These are phyloP conservation scores for Hypotaenidia philippensis DNA, from an alignment of 2,797 vertebrate species.

Conservation along the genomic window DNA sequence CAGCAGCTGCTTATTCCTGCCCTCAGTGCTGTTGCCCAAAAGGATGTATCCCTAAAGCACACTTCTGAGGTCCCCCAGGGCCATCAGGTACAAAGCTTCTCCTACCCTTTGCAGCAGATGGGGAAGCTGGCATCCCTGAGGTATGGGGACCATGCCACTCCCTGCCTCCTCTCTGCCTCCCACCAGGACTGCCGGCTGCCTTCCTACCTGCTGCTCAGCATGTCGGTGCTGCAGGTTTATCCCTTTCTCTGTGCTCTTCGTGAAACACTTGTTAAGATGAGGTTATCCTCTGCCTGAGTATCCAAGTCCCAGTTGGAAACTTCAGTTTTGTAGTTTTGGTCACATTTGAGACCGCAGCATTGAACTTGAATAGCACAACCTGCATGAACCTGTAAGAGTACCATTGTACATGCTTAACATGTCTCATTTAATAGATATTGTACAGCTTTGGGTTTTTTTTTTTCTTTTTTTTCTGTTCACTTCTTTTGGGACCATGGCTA, in stretches of 20 bases:
- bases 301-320: not conserved
- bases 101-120: not conserved
- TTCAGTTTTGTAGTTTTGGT: not conserved
- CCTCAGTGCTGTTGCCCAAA: not conserved
- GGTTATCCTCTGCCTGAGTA: not conserved
- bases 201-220: not conserved
- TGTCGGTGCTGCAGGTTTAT: not conserved
- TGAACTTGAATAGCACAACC: not conserved
- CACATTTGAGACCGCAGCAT: not conserved
- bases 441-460: rapidly evolving
- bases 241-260: not conserved
- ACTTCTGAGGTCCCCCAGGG: not conserved
- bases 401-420: not conserved
- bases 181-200: not conserved
- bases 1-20: not conserved
- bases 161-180: not conserved
- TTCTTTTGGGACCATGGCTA: not conserved
- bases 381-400: not conserved
- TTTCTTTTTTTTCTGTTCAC: not conserved
- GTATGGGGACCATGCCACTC: not conserved
- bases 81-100: not conserved
- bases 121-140: not conserved
- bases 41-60: not conserved
- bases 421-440: not conserved
- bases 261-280: not conserved